Evolutionary conservation across 2,888 invertebrate genomes (phyloP), one percentile per base, ranked within the genome.

Genomic region (Carpatolechia fugitivella): DNA sequence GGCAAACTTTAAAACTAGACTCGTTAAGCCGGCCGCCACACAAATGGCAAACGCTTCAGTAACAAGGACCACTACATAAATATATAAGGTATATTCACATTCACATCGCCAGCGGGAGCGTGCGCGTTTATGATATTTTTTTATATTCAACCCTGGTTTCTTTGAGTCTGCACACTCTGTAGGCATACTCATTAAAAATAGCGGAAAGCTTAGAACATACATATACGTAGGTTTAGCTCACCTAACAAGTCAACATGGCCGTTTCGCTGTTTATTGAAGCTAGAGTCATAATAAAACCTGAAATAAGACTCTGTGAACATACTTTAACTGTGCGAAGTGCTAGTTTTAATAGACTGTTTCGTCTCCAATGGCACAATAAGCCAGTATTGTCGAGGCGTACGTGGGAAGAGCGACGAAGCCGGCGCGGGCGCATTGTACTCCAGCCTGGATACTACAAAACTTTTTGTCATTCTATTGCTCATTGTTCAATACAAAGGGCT

Each of bases 401-500:
- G 84, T 85, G 85, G 82, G 84, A 84, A 85, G 82, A 69, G 68
- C 67, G 70, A 71, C 66, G 71, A 76, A 74, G 75, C 72, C 69
- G 72, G 78, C 77, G 78, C 82, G 79, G 80, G 81, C 65, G 74
- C 75, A 86, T 85, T 86, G 84, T 85, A 73, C 70, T 51, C 70
- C 67, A 64, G 73, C 65, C 74, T 79, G 78, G 73, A 78, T 79
- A 78, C 74, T 75, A 80, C 78, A 83, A 79, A 80, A 63, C 65
- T 79, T 78, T 85, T 85, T 85, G 84, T 84, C 76, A 78, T 79
- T 79, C 77, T 76, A 82, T 81, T 79, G 78, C 78, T 78, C 78
- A 85, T 87, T 87, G 84, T 86, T 78, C 62, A 63, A 76, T 73
- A 82, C 82, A 83, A 84, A 84, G 82, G 82, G 75, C 78, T 69